Conservation (phyloP, 2,888 invertebrate species). For the Zele albiditarsus region DNA sequence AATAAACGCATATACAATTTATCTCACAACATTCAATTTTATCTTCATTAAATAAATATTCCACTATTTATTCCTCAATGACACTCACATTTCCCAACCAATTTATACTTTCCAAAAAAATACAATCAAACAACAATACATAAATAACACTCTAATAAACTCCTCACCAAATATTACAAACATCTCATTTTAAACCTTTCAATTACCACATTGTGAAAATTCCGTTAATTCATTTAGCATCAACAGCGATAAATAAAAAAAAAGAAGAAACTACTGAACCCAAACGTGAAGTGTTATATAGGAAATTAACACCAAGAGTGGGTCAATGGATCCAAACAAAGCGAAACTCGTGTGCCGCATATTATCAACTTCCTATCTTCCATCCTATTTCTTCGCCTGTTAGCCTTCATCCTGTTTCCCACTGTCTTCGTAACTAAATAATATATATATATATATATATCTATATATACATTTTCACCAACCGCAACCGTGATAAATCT, state of each 20-base stretch:
- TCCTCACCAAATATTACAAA: too few species aligned
- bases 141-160: too few species aligned
- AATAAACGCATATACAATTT: too few species aligned
- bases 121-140: too few species aligned
- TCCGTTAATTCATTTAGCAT: neutral
- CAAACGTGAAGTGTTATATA: neutral
- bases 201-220: too few species aligned
- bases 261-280: neutral
- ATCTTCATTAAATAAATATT: too few species aligned
- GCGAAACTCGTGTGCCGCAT: neutral
- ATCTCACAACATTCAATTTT: too few species aligned
- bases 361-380: neutral
- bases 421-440: neutral
- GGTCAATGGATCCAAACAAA: neutral
- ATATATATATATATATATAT: neutral
- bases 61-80: too few species aligned
- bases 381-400: neutral
- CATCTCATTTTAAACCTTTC: too few species aligned
- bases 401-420: neutral
- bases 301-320: neutral
- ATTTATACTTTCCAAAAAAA: too few species aligned
- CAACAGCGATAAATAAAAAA: neutral
- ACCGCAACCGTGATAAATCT: neutral
- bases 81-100: too few species aligned
- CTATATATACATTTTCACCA: neutral